Evolutionary conservation across 2,888 invertebrate species (phyloP).

Genomic region (Thalpophila matura): DNA sequence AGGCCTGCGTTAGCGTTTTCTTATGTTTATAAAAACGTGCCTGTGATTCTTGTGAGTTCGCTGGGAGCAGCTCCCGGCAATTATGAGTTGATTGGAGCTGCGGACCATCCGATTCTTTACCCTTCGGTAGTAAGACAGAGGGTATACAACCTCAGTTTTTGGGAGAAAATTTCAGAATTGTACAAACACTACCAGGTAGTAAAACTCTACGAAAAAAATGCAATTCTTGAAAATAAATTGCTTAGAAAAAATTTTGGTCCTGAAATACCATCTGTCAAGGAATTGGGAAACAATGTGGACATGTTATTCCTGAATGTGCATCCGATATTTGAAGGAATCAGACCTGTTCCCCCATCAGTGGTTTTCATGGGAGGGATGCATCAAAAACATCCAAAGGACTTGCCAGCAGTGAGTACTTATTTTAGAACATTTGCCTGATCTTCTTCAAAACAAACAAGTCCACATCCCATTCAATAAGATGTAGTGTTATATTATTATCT

Average conservation of each 20-base stretch:
- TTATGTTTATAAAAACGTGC: slow-evolving; percentile 56
- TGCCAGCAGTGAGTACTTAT: slow-evolving; percentile 63
- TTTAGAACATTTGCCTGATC: not conserved
- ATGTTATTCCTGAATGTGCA: slow-evolving; percentile 68
- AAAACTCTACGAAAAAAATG: slow-evolving; percentile 10
- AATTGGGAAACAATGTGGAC: slow-evolving; percentile 66
- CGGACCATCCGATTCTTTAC: slow-evolving; percentile 67
- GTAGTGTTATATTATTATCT: too few species aligned
- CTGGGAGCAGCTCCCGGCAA: slow-evolving; percentile 57
- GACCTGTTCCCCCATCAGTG: slow-evolving; percentile 68
- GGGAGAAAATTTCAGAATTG: slow-evolving; percentile 66
- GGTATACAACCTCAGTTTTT: slow-evolving; percentile 62
- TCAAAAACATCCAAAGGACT: slow-evolving; percentile 56
- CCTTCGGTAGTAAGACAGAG: slow-evolving; percentile 56
- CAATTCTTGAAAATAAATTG: slow-evolving; percentile 38
- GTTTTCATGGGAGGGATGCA: slow-evolving; percentile 71
- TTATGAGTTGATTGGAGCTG: slow-evolving; percentile 64
- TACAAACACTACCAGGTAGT: slow-evolving; percentile 48
- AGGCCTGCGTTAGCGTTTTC: slow-evolving; percentile 53
- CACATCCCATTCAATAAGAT: too few species aligned
- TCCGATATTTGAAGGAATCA: slow-evolving; percentile 68
- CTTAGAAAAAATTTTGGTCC: slow-evolving; percentile 59
- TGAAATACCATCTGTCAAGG: slow-evolving; percentile 53
- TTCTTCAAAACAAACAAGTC: too few species aligned
- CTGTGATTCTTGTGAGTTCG: slow-evolving; percentile 72